Percentiles rank a stretch among this genome's conserved stretches.
Evolutionary conservation across 2,888 invertebrate genomes (phyloP).

Genomic region (Spilosoma lubricipeda): DNA sequence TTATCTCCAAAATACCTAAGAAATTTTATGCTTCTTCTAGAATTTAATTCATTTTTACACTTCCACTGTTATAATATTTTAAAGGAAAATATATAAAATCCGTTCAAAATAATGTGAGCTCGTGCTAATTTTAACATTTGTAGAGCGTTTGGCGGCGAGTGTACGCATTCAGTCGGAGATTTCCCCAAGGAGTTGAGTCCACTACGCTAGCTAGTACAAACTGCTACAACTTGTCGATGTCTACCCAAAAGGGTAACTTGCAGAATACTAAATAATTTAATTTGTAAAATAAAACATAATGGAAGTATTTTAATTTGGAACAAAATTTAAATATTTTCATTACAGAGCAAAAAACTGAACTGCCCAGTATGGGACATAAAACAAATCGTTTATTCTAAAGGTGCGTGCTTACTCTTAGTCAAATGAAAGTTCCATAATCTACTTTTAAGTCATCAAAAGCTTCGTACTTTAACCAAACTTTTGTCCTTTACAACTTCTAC

Average conservation of each 20-base stretch:
- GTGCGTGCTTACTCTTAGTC: too few relatives aligned
- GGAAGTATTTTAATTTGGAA: neutral
- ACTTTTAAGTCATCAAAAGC: too few relatives aligned
- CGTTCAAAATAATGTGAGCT: constrained; percentile 18
- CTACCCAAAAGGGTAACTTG: constrained; percentile 30
- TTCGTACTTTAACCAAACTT: too few relatives aligned
- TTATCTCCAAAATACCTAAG: neutral
- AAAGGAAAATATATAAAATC: neutral
- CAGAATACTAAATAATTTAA: constrained; percentile 6
- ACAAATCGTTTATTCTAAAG: too few relatives aligned
- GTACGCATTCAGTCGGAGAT: constrained; percentile 50
- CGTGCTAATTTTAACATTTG: constrained; percentile 45
- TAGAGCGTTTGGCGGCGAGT: constrained; percentile 44
- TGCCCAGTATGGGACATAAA: too few relatives aligned
- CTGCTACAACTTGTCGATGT: constrained; percentile 51
- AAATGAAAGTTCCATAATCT: too few relatives aligned
- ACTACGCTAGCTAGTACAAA: constrained; percentile 40
- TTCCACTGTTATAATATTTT: neutral
- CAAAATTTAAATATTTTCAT: too few relatives aligned
- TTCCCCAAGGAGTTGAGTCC: constrained; percentile 45
- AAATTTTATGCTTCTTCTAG: neutral
- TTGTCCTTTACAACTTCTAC: too few relatives aligned
- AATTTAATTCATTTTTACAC: neutral
- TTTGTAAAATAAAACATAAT: neutral
- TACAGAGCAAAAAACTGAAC: too few relatives aligned